Conservation (phyloP, 2,113 vertebrate species). For the Alethe castanea region DNA sequence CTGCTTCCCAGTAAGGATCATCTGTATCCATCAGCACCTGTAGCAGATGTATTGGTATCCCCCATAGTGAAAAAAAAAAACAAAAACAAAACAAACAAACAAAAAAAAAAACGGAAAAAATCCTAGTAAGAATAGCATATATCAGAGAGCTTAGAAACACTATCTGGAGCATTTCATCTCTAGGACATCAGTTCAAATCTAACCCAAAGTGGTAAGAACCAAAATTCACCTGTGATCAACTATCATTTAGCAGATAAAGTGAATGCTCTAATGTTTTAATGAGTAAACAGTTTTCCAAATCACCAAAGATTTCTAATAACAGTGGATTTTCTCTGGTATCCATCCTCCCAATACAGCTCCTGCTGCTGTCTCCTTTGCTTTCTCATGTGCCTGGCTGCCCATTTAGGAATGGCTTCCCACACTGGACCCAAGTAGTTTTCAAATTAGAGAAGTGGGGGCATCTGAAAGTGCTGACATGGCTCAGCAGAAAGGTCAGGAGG, state of each 20-base stretch:
- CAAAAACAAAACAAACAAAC: too few species aligned
- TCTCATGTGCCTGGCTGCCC: neutral
- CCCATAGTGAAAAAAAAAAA: neutral
- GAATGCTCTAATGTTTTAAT: neutral
- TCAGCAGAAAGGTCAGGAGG: conserved; percentile 40
- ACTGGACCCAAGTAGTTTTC: neutral
- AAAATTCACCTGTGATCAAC: neutral
- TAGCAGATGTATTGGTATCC: neutral
- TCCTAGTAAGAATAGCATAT: neutral
- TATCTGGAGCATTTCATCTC: neutral
- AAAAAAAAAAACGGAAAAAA: neutral
- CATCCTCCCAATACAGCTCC: neutral
- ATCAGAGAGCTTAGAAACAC: neutral
- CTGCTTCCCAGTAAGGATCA: neutral
- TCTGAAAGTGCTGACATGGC: neutral
- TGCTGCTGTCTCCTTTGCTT: neutral
- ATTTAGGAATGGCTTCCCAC: neutral
- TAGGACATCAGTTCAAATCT: neutral
- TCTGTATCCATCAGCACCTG: neutral
- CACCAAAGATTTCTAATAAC: neutral
- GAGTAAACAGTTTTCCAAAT: neutral
- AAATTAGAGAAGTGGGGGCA: conserved; percentile 25
- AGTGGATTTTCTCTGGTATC: neutral
- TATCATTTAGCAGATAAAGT: neutral
- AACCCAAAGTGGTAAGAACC: neutral